Conservation (phyloP, 2,888 invertebrate genomes). For the Pycnomerus fuliginosus region DNA sequence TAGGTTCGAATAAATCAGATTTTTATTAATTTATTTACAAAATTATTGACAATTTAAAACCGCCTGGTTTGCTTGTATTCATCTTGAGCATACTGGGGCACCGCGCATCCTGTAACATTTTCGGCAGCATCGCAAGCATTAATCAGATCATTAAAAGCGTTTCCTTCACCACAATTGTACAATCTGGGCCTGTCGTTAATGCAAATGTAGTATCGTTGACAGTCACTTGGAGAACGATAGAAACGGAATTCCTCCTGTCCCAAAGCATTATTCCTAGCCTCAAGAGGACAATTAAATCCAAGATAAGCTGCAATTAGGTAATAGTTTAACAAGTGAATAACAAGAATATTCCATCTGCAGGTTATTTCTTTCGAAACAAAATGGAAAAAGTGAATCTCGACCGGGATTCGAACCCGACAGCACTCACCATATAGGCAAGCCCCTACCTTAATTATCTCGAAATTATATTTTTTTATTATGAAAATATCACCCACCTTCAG, state of each 20-base stretch:
- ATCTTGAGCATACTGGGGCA: no score
- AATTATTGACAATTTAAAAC: no score
- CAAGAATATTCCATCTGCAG: no score
- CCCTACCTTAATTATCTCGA: no score
- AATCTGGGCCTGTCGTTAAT: slow-evolving; percentile 72
- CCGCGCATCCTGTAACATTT: slow-evolving; percentile 72
- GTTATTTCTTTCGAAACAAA: no score
- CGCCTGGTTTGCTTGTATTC: no score
- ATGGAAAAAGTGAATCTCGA: no score
- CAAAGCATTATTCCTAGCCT: slow-evolving; percentile 50
- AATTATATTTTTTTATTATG: background rate
- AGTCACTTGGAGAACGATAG: slow-evolving; percentile 64
- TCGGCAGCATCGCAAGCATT: slow-evolving; percentile 75
- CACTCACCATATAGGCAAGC: no score
- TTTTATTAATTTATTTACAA: no score
- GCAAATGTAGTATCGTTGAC: slow-evolving; percentile 79
- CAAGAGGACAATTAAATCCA: slow-evolving; percentile 77
- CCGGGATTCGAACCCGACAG: no score
- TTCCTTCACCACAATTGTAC: slow-evolving; percentile 72
- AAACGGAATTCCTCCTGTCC: slow-evolving; percentile 55
- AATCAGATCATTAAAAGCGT: slow-evolving; percentile 73
- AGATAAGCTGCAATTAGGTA: slow-evolving; percentile 71
- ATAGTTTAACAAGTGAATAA: no score
- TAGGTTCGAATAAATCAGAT: no score
- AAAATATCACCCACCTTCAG: slow-evolving; percentile 62